These are phyloP conservation scores for Zaprionus vittiger DNA, from an alignment of 1,140 invertebrate species.

Conservation along the genomic window DNA sequence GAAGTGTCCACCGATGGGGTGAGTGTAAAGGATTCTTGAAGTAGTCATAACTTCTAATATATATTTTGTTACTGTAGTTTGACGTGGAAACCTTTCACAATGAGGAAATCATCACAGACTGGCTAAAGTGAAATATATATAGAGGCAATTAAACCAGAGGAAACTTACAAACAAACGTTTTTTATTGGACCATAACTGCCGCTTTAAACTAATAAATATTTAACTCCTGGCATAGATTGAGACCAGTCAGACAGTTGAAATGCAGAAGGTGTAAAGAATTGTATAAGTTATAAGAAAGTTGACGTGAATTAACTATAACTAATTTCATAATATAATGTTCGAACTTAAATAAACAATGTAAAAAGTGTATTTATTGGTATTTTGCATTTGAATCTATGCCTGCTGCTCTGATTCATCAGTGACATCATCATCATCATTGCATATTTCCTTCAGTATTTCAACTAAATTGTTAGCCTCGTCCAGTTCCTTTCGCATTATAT, in stretches of 20 bases:
- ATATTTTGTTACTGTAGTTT: conserved; percentile 54
- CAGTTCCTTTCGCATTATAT: conserved; percentile 87
- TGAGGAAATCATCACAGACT: conserved; percentile 81
- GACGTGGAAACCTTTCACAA: conserved; percentile 70
- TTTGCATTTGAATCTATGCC: conserved; percentile 46
- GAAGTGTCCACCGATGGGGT: conserved; percentile 46
- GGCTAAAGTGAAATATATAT: conserved; percentile 54
- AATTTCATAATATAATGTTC: conserved; percentile 51
- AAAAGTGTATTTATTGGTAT: conserved; percentile 29
- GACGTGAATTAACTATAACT: conserved; percentile 53
- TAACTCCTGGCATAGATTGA: conserved; percentile 59
- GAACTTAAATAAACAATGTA: conserved; percentile 34
- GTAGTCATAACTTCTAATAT: neutral
- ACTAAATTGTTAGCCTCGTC: conserved; percentile 87
- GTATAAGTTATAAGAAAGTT: conserved; percentile 47
- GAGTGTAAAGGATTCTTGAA: conserved; percentile 14
- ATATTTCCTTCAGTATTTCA: conserved; percentile 87
- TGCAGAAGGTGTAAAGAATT: conserved; percentile 25
- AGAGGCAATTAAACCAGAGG: neutral
- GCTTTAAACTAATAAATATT: conserved; percentile 60
- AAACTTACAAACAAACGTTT: conserved; percentile 56
- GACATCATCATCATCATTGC: conserved; percentile 74
- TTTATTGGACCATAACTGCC: conserved; percentile 64
- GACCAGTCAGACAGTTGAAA: conserved; percentile 60
- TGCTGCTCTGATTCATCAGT: conserved; percentile 52